These are phyloP conservation scores for Oophaga sylvatica DNA, from an alignment of 2,797 vertebrate genomes.

Conservation along the genomic window DNA sequence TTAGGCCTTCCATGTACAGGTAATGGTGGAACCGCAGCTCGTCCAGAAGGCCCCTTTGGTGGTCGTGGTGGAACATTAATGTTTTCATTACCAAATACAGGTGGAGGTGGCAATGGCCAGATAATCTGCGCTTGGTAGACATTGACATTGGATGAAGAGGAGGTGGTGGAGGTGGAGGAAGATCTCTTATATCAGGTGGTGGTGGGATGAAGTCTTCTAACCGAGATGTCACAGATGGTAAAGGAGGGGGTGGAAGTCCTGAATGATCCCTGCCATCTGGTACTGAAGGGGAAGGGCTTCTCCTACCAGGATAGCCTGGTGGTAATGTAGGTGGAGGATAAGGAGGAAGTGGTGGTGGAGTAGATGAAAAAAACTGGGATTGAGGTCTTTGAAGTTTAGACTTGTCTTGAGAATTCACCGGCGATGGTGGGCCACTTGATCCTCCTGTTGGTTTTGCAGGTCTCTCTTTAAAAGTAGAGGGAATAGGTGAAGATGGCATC, in stretches of 20 bases:
- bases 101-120: slow-evolving; percentile 70
- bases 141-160: slow-evolving; percentile 68
- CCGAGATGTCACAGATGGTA: neutral
- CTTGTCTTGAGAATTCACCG: slow-evolving; percentile 75
- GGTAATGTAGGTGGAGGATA: slow-evolving; percentile 67
- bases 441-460: slow-evolving; percentile 57
- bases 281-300: slow-evolving; percentile 62
- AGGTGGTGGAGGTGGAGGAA: slow-evolving; percentile 63
- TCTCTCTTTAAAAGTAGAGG: slow-evolving; percentile 71
- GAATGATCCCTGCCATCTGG: slow-evolving; percentile 57
- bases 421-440: slow-evolving; percentile 63
- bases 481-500: slow-evolving; percentile 68
- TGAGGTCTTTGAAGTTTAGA: slow-evolving; percentile 75
- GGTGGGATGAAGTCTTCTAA: slow-evolving; percentile 63
- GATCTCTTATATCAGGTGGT: slow-evolving; percentile 57
- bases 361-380: slow-evolving; percentile 58
- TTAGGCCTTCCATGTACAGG: slow-evolving; percentile 69
- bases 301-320: slow-evolving; percentile 58
- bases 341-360: slow-evolving; percentile 63
- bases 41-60: slow-evolving; percentile 78
- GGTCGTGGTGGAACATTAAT: slow-evolving; percentile 70
- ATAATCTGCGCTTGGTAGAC: slow-evolving; percentile 61
- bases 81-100: slow-evolving; percentile 50
- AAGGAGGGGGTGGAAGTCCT: slow-evolving; percentile 64
- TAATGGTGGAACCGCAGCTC: slow-evolving; percentile 70